A percentile compares a stretch with the other conserved stretches of the same genome.
Evolutionary conservation across 2,888 invertebrate genomes (phyloP).

Genomic region (Odontomyia ornata): DNA sequence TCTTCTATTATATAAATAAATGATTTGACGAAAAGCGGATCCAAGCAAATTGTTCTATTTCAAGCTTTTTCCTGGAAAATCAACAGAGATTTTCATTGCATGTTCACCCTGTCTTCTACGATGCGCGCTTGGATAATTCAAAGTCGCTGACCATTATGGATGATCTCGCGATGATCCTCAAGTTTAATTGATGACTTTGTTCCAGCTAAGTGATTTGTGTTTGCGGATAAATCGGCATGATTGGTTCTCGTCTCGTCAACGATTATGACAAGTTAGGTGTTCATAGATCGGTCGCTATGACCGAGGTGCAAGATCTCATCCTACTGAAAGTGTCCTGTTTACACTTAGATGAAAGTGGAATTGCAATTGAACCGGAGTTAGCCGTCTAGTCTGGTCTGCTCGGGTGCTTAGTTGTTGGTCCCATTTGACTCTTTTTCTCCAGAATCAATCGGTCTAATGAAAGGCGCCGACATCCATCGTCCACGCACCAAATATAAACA

Average conservation of each 20-base stretch:
- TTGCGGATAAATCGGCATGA: constrained; percentile 6
- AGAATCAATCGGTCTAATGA: constrained; percentile 33
- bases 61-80: no score
- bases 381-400: background rate
- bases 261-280: background rate
- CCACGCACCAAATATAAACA: constrained; percentile 47
- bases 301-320: background rate
- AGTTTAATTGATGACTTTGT: constrained; percentile 42
- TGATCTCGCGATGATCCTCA: constrained; percentile 20
- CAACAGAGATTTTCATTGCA: no score
- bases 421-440: no score
- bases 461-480: constrained; percentile 48
- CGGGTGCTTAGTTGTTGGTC: background rate
- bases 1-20: no score
- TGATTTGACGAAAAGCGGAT: no score
- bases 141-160: constrained; percentile 34
- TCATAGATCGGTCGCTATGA: background rate
- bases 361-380: background rate
- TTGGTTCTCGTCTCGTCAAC: constrained; percentile 25
- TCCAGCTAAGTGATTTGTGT: constrained; percentile 46
- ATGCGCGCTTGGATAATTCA: background rate
- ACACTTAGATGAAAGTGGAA: constrained; percentile 24
- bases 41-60: no score
- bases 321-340: background rate
- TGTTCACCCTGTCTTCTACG: background rate